Evolutionary conservation across 2,797 vertebrate genomes (phyloP).

Genomic region (Crypturellus tataupa): DNA sequence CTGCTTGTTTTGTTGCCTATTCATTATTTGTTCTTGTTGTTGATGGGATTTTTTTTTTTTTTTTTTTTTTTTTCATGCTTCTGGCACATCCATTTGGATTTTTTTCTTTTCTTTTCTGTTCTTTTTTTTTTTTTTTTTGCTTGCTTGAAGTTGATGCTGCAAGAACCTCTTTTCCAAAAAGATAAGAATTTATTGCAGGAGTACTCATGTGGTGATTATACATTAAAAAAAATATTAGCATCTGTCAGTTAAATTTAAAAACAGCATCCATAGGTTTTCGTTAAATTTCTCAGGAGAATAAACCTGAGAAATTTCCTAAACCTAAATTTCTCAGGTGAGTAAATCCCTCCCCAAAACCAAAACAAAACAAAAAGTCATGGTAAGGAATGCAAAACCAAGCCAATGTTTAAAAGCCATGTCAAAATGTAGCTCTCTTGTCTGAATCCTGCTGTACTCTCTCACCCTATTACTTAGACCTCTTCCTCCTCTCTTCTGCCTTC

Average conservation of each 20-base stretch:
- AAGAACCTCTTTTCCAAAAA: background rate
- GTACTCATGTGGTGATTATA: background rate
- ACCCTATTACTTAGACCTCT: background rate
- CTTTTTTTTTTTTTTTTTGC: too few relatives aligned
- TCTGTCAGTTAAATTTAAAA: background rate
- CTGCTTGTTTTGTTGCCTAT: background rate
- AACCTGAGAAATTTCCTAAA: background rate
- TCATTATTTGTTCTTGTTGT: background rate
- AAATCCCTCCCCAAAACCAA: background rate
- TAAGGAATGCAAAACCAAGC: background rate
- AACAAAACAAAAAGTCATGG: too few relatives aligned
- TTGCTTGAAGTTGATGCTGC: too few relatives aligned
- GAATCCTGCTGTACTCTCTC: background rate
- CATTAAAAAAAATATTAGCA: rapidly evolving
- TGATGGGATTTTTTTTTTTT: too few relatives aligned
- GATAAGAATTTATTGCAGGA: background rate
- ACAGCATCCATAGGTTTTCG: background rate
- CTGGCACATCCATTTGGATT: background rate
- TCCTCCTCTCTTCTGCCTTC: background rate
- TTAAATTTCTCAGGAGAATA: background rate
- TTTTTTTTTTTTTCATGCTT: too few relatives aligned
- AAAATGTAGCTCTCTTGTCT: background rate
- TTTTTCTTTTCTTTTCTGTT: background rate
- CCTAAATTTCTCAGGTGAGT: background rate
- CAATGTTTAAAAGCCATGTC: background rate